Percentiles rank a stretch among this genome's conserved stretches.
These are phyloP conservation scores for Alcedo quadribrachys DNA, from an alignment of 2,797 vertebrate species.

Conservation along the genomic window DNA sequence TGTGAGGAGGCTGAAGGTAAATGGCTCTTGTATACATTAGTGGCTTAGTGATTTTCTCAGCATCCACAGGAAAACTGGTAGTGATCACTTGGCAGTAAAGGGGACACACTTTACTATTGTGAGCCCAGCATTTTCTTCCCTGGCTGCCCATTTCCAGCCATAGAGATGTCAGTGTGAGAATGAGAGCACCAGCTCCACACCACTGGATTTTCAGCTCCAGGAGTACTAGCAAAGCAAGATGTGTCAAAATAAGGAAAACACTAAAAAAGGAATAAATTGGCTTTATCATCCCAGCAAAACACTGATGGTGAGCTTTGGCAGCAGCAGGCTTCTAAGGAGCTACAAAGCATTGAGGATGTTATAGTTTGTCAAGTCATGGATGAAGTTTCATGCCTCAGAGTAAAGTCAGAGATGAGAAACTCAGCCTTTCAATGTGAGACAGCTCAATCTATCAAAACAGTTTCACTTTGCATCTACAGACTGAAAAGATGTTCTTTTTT, in stretches of 20 bases:
- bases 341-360: background rate
- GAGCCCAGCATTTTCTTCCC: background rate
- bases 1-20: background rate
- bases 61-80: background rate
- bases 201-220: background rate
- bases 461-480: slow-evolving; percentile 55
- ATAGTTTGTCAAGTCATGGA: slow-evolving; percentile 39
- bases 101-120: background rate
- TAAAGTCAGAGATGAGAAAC: slow-evolving; percentile 33
- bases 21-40: background rate
- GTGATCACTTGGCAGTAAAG: background rate
- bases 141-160: background rate
- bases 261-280: background rate
- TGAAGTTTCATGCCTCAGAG: slow-evolving; percentile 26
- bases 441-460: slow-evolving; percentile 46
- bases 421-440: background rate
- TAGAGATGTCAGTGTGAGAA: background rate
- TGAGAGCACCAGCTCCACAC: background rate
- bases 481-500: slow-evolving; percentile 9
- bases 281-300: background rate
- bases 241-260: background rate
- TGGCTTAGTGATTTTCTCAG: background rate
- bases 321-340: background rate
- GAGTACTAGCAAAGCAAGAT: background rate
- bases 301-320: background rate